A percentile compares a stretch with the other conserved stretches of the same genome.
Evolutionary conservation across 2,888 invertebrate genomes (phyloP).

Genomic region (Nemapogon koenigi): DNA sequence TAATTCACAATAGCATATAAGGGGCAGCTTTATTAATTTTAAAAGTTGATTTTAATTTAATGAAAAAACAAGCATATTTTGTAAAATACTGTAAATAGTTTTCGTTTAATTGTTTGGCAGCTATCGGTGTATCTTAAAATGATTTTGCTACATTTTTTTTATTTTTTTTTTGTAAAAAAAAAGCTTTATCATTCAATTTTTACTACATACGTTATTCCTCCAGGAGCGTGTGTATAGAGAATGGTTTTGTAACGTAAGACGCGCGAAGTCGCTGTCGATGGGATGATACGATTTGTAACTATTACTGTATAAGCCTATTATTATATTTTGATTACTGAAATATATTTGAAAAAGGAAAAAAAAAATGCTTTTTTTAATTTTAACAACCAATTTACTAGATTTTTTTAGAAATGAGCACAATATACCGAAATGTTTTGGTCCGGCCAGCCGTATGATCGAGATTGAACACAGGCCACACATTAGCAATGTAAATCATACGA

Average conservation of each 20-base stretch:
- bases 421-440: no score
- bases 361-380: neutral
- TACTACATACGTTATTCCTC: no score
- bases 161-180: conserved; percentile 1
- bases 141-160: conserved; percentile 21
- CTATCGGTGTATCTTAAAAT: conserved; percentile 18
- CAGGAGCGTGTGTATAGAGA: neutral
- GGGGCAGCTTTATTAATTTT: conserved; percentile 24
- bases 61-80: conserved; percentile 8
- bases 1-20: conserved; percentile 36
- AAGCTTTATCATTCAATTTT: neutral
- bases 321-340: conserved; percentile 67
- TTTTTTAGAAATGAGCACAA: no score
- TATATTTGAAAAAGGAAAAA: conserved; percentile 46
- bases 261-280: conserved; percentile 37
- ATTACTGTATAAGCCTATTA: conserved; percentile 62
- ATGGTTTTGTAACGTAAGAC: conserved; percentile 22
- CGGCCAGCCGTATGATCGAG: no score
- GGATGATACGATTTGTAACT: conserved; percentile 61
- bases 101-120: conserved; percentile 18
- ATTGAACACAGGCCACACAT: no score
- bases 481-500: no score
- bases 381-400: neutral
- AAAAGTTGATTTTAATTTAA: conserved; percentile 8
- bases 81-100: conserved; percentile 25